Evolutionary conservation across 2,113 vertebrate species (phyloP), one percentile per base, ranked within the genome.

Genomic region (Phalacrocorax brasilianus): DNA sequence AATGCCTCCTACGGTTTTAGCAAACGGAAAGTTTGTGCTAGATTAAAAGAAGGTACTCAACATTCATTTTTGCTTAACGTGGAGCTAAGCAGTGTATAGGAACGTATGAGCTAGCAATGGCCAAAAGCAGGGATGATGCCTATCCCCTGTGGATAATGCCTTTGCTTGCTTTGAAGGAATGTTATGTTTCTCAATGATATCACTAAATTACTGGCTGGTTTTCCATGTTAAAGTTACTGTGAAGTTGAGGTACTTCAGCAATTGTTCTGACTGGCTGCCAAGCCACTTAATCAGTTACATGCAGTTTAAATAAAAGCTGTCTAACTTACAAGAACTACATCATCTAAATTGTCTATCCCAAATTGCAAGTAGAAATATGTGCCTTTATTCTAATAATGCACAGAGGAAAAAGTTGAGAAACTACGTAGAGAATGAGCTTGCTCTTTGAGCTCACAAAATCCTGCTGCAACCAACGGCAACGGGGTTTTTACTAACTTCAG

Each of bases 191-290:
- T 91, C 70, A 84, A 65, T 89, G 88, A 79, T 89, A 94, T 85
- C 94, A 81, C 82, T 94, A 93, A 95, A 96, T 87, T 78, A 76
- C 88, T 90, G 82, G 38, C 92, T 96, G 72, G 27, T 92, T 92
- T 95, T 97, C 93, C 95, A 87, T 97, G 91, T 96, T 85, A 68
- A 92, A 97, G 82, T 96, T 89, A 87, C 72, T 96, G 67, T 30
- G 65, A 86, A 95, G 92, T n/a, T 85, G 76, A 1, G 4, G 79
- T 55, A 90, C 89, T 94, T 93, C 91, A 91, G 77, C 83, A 96
- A 87, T 89, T 91, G 10, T 56, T 42, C 76, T 82, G 92, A 87
- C 58, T 21, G 38, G 77, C 94, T 95, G 96, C 96, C 93, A 97
- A 97, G 77, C 82, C 95, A 91, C 88, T 88, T 96, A 96, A 94